Percentiles rank a stretch among this genome's conserved stretches.
These are phyloP conservation scores for Rhysida immarginata DNA, from an alignment of 1,140 invertebrate genomes.

Conservation along the genomic window DNA sequence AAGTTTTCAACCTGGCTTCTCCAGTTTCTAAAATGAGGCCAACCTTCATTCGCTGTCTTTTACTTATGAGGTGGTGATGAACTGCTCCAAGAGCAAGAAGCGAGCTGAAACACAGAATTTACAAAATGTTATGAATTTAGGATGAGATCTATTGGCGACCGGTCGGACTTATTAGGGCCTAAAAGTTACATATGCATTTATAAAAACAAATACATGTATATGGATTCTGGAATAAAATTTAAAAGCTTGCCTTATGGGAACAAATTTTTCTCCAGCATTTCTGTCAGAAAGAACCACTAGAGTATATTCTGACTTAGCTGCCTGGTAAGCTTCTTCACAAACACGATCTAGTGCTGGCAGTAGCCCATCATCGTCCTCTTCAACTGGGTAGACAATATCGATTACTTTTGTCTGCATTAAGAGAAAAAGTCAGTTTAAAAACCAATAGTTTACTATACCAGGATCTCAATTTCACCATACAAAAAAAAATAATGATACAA, in stretches of 20 bases:
- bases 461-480: too few species aligned
- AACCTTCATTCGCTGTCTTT: slow-evolving; percentile 89
- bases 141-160: too few species aligned
- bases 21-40: slow-evolving; percentile 84
- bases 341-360: slow-evolving; percentile 59
- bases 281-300: slow-evolving; percentile 80
- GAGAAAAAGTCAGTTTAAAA: too few species aligned
- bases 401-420: slow-evolving; percentile 54
- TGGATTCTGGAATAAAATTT: too few species aligned
- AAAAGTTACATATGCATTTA: too few species aligned
- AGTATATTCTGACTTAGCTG: slow-evolving; percentile 64
- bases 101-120: slow-evolving; percentile 42
- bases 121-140: too few species aligned
- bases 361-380: slow-evolving; percentile 55
- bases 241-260: slow-evolving; percentile 29
- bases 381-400: slow-evolving; percentile 66
- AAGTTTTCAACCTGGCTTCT: slow-evolving; percentile 51
- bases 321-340: slow-evolving; percentile 61
- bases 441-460: too few species aligned
- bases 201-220: too few species aligned
- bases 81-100: slow-evolving; percentile 79
- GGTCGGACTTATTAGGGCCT: too few species aligned
- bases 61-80: slow-evolving; percentile 90
- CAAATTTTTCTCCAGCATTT: slow-evolving; percentile 42
- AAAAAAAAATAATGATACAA: too few species aligned